Conservation (phyloP, 2,113 vertebrate genomes). For the Thomomys bottae region DNA sequence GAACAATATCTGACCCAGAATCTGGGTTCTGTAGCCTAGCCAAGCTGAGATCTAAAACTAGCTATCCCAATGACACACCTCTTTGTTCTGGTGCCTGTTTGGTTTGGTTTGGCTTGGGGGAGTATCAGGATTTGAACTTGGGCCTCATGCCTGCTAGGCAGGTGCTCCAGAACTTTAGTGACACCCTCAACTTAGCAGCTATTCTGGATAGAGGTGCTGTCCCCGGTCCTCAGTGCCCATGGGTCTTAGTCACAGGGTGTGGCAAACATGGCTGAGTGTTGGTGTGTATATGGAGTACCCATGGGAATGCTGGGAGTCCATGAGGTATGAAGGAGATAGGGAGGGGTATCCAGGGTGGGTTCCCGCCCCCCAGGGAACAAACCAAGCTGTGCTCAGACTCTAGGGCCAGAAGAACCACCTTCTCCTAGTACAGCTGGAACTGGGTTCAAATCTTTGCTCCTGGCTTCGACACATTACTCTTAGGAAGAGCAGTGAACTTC, state of each 20-base stretch:
- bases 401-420: not conserved
- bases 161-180: no score
- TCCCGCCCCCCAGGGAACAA: not conserved
- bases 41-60: not conserved
- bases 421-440: not conserved
- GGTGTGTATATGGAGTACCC: accelerated
- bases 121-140: no score
- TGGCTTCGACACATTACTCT: accelerated
- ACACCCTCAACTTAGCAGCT: accelerated
- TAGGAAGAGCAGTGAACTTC: accelerated
- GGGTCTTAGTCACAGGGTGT: not conserved
- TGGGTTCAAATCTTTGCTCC: not conserved
- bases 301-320: accelerated
- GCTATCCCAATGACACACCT: accelerated
- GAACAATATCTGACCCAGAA: not conserved
- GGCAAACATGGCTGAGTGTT: accelerated
- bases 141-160: no score
- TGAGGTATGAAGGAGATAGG: not conserved
- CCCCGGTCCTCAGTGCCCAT: not conserved
- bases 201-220: not conserved
- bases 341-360: not conserved
- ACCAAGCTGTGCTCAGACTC: not conserved
- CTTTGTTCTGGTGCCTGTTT: no score
- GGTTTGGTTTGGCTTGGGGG: no score
- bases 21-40: not conserved